Percentiles rank a stretch among this genome's conserved stretches.
Conservation (phyloP, 2,113 vertebrate genomes). For the Petrocephalus zakoni region DNA sequence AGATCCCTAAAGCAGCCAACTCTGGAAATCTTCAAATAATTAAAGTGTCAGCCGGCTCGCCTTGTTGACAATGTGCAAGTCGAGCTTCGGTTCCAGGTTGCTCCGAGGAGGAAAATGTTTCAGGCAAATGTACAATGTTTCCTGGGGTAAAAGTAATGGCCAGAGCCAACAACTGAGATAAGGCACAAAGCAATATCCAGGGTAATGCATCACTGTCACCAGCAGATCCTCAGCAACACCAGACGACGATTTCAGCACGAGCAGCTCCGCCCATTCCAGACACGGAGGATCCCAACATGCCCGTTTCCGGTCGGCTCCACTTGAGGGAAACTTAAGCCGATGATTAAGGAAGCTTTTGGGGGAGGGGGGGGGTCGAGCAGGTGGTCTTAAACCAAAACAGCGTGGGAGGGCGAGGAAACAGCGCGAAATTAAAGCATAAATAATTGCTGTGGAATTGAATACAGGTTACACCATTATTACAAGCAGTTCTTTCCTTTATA, state of each 20-base stretch:
- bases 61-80: conserved; percentile 22
- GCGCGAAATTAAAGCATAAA: neutral
- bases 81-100: conserved; percentile 9
- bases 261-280: neutral
- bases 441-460: neutral
- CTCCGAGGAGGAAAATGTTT: conserved; percentile 17
- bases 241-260: neutral
- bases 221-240: neutral
- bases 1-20: conserved; percentile 27
- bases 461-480: neutral
- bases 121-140: conserved; percentile 13
- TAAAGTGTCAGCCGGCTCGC: conserved; percentile 31
- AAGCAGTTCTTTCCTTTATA: neutral
- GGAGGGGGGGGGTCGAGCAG: neutral
- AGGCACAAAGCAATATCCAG: neutral
- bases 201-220: neutral
- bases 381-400: neutral
- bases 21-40: conserved; percentile 45
- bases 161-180: neutral
- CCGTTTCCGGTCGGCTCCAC: neutral
- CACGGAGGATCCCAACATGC: neutral
- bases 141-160: conserved; percentile 4
- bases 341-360: neutral
- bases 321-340: neutral
- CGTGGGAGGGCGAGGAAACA: neutral